These are phyloP conservation scores for Drosophila melanogaster DNA, from an alignment of 1,140 invertebrate genomes.

Conservation along the genomic window Release_6_plus_ISO1_MT NT_033777.3:23565001-23565500, in stretches of 20 bases:
- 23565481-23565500: constrained; percentile 1
- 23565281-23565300: constrained; percentile 16
- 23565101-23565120: constrained; percentile 41
- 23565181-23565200: constrained; percentile 7
- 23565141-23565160: constrained; percentile 10
- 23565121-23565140: constrained; percentile 44
- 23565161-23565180: not conserved
- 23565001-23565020: constrained; percentile 38
- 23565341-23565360: constrained; percentile 77
- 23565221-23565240: constrained; percentile 75
- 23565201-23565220: constrained; percentile 60
- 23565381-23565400: constrained; percentile 68
- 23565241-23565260: constrained; percentile 11
- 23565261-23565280: constrained; percentile 9
- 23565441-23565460: constrained; percentile 15
- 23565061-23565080: constrained; percentile 59
- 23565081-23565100: constrained; percentile 16
- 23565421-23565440: constrained; percentile 51
- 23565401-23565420: constrained; percentile 54
- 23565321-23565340: constrained; percentile 39
- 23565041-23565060: constrained; percentile 50
- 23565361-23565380: constrained; percentile 79
- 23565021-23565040: constrained; percentile 56
- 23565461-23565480: not conserved
- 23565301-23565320: constrained; percentile 45